Evolutionary conservation across 1,140 invertebrate species (phyloP).

Genomic region (Tetragonula clypearis): DNA sequence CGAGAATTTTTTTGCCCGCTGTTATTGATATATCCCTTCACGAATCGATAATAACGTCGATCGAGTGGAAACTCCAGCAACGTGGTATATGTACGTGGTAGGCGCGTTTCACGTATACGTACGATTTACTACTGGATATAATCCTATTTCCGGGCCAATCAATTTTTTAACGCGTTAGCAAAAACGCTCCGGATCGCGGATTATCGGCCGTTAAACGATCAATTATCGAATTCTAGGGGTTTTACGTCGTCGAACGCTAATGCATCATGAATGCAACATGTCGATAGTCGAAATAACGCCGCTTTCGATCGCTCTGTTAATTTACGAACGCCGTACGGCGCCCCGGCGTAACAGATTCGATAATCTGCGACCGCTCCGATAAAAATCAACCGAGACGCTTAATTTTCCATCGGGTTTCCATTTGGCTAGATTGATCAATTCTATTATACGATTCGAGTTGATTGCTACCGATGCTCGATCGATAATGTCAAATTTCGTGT

Average conservation of each 20-base stretch:
- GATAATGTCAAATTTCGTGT: not conserved
- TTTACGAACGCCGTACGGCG: constrained; percentile 19
- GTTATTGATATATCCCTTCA: not conserved
- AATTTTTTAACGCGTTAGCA: not conserved
- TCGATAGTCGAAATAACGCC: constrained; percentile 43
- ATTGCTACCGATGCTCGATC: not conserved
- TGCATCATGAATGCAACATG: constrained; percentile 35
- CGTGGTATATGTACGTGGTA: not conserved
- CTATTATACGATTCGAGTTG: not conserved
- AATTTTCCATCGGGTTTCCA: not conserved
- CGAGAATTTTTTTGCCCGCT: not conserved
- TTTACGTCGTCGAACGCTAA: constrained; percentile 30
- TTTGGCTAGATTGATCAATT: not conserved
- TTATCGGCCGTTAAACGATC: constrained; percentile 29
- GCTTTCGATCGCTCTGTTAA: constrained; percentile 30
- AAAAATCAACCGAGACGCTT: not conserved
- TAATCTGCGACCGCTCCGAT: not conserved
- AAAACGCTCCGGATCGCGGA: not conserved
- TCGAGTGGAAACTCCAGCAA: not conserved
- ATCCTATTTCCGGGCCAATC: not conserved
- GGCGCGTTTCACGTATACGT: no score
- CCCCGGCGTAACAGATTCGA: not conserved
- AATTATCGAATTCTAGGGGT: constrained; percentile 49
- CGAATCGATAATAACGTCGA: not conserved
- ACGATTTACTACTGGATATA: not conserved